phyloP scores from a whole-genome alignment of 2,113 vertebrate genomes.

The Python bivittatus region DNA sequence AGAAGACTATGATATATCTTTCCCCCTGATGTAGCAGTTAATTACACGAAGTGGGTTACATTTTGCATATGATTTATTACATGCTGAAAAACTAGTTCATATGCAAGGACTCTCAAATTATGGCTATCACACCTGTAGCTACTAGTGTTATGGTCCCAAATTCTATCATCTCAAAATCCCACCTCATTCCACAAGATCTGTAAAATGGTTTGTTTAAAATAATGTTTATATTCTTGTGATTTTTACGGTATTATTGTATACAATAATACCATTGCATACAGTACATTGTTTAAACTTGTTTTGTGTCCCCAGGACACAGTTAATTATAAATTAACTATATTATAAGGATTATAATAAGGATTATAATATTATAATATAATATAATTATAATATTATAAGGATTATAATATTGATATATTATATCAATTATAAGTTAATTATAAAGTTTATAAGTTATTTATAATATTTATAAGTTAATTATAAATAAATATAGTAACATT shows the following conservation, averaged over 20 bases:
- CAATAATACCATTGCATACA: neutral
- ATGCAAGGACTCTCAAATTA: neutral
- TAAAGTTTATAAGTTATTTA: neutral
- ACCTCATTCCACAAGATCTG: neutral
- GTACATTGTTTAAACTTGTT: neutral
- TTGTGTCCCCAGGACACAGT: neutral
- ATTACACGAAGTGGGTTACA: neutral
- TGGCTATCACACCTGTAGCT: neutral
- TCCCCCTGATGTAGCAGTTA: neutral
- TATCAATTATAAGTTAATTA: neutral
- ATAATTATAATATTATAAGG: neutral
- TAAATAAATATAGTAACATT: neutral
- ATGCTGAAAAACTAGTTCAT: neutral
- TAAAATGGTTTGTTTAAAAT: neutral
- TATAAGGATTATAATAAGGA: neutral
- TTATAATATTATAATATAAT: neutral
- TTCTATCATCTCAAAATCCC: neutral
- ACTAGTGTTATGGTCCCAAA: neutral
- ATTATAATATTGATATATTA: neutral
- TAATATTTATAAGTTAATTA: neutral
- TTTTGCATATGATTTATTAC: neutral
- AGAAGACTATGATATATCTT: neutral
- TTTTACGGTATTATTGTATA: neutral
- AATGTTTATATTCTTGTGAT: neutral
- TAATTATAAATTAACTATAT: neutral